Conservation (phyloP, 2,113 vertebrate species). For the Phainopepla nitens region DNA sequence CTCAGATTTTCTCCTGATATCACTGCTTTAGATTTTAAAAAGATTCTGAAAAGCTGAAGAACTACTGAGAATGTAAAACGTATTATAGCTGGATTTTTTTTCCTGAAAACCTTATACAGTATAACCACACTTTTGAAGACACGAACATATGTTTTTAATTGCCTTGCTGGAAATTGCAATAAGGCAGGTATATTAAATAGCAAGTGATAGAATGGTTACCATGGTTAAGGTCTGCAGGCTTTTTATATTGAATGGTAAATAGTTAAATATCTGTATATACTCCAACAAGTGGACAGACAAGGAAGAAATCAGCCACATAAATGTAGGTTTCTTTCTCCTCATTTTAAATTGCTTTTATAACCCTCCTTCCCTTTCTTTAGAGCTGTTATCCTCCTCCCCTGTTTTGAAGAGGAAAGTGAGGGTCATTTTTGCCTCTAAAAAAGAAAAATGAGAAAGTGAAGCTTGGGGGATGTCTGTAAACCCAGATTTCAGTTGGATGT, state of each 20-base stretch:
- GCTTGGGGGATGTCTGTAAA: background rate
- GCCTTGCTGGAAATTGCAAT: background rate
- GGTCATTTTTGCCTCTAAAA: background rate
- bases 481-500: background rate
- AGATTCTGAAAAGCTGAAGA: background rate
- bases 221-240: background rate
- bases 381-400: background rate
- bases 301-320: background rate
- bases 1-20: background rate
- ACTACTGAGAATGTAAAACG: background rate
- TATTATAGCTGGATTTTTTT: background rate
- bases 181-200: background rate
- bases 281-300: background rate
- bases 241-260: background rate
- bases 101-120: background rate
- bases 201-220: background rate
- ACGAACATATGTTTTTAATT: background rate
- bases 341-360: background rate
- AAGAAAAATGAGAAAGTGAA: background rate
- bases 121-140: background rate
- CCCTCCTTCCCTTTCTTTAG: background rate
- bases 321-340: background rate
- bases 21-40: background rate
- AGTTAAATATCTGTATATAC: background rate
- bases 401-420: background rate